phyloP scores from a whole-genome alignment of 2,113 vertebrate genomes.

The Ictidomys tridecemlineatus region DNA sequence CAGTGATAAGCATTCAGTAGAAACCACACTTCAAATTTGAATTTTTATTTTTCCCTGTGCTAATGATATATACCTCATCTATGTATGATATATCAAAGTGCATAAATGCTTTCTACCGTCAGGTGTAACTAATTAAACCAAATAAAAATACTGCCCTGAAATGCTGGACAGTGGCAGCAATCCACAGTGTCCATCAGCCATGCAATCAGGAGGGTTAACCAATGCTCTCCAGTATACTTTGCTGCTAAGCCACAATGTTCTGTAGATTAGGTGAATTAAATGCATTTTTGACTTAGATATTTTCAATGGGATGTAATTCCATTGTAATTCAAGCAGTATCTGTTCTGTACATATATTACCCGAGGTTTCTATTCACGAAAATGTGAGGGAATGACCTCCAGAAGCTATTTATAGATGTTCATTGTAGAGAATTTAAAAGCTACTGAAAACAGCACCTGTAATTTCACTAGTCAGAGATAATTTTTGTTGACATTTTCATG shows the following conservation, averaged over 20 bases:
- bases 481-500: background rate
- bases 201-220: too few species aligned
- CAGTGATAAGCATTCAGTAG: background rate
- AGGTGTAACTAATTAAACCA: too few species aligned
- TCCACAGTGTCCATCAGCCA: background rate
- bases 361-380: background rate
- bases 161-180: background rate
- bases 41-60: background rate
- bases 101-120: too few species aligned
- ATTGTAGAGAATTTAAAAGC: background rate
- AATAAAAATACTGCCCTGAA: too few species aligned
- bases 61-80: background rate
- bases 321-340: background rate
- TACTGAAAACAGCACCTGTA: background rate
- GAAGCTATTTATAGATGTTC: background rate
- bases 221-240: background rate
- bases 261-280: background rate
- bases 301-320: background rate
- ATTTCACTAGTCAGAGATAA: background rate
- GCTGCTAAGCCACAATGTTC: background rate
- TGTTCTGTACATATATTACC: background rate
- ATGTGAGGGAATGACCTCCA: background rate
- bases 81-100: too few species aligned
- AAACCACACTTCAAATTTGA: background rate
- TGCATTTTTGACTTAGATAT: background rate